Conservation (phyloP, 2,888 invertebrate species). For the Bombylius major region DNA sequence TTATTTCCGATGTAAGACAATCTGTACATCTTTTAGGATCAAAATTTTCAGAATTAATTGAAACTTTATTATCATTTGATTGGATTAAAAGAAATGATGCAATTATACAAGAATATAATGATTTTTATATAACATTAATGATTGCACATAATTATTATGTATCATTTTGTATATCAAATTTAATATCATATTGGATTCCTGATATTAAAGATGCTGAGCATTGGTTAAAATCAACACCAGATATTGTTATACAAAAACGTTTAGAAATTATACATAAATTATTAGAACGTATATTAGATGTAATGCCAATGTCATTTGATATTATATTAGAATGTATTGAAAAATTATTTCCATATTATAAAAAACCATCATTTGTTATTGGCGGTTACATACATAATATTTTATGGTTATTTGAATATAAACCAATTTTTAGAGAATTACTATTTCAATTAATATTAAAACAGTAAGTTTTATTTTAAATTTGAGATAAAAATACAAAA, state of each 20-base stretch:
- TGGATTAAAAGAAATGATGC: constrained; percentile 41
- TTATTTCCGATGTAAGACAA: constrained; percentile 43
- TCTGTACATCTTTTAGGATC: constrained; percentile 46
- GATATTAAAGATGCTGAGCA: constrained; percentile 38
- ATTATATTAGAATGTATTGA: constrained; percentile 51
- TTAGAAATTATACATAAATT: constrained; percentile 52
- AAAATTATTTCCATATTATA: constrained; percentile 64
- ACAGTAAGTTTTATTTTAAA: constrained; percentile 44
- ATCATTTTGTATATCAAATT: constrained; percentile 44
- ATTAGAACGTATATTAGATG: constrained; percentile 31
- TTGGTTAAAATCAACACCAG: constrained; percentile 49
- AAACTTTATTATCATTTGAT: constrained; percentile 44
- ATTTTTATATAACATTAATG: constrained; percentile 52
- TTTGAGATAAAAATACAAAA: constrained; percentile 1
- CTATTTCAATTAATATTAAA: constrained; percentile 63
- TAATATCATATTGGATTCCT: constrained; percentile 48
- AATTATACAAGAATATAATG: constrained; percentile 43
- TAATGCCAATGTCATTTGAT: constrained; percentile 52
- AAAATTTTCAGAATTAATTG: constrained; percentile 44
- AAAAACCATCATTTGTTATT: constrained; percentile 51
- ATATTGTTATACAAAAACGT: constrained; percentile 40
- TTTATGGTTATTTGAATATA: constrained; percentile 60
- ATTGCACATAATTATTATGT: constrained; percentile 55
- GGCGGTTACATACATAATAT: constrained; percentile 68
- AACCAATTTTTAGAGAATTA: constrained; percentile 54